These are phyloP conservation scores for Sicus ferrugineus DNA, from an alignment of 2,888 invertebrate genomes.

Conservation along the genomic window DNA sequence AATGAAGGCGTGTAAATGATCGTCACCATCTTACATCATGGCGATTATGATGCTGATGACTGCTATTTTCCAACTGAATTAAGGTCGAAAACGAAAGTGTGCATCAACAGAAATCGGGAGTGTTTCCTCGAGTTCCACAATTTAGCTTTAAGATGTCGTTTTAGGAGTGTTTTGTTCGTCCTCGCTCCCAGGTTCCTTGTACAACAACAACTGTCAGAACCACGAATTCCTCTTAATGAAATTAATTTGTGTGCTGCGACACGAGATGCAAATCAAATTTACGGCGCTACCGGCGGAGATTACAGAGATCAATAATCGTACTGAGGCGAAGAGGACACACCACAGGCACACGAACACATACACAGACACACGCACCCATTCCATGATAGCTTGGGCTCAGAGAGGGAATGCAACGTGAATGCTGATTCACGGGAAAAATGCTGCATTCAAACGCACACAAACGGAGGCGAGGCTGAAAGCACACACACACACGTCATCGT, in stretches of 20 bases:
- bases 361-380: neutral
- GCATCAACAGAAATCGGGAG: neutral
- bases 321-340: neutral
- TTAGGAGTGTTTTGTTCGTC: neutral
- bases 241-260: neutral
- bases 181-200: neutral
- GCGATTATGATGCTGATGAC: neutral
- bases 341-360: neutral
- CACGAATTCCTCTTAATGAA: neutral
- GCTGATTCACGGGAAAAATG: too few species aligned
- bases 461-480: neutral
- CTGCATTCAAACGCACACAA: neutral
- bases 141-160: neutral
- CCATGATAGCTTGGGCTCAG: neutral
- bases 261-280: neutral
- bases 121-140: neutral
- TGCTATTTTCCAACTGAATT: neutral
- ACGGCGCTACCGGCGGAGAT: conserved; percentile 17
- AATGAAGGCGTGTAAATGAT: neutral
- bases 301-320: conserved; percentile 16
- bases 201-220: neutral
- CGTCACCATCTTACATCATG: neutral
- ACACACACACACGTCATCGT: neutral
- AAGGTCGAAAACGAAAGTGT: neutral
- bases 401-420: neutral